These are phyloP conservation scores for Epinephelus coioides DNA, from an alignment of 2,797 vertebrate genomes.

Conservation along the genomic window DNA sequence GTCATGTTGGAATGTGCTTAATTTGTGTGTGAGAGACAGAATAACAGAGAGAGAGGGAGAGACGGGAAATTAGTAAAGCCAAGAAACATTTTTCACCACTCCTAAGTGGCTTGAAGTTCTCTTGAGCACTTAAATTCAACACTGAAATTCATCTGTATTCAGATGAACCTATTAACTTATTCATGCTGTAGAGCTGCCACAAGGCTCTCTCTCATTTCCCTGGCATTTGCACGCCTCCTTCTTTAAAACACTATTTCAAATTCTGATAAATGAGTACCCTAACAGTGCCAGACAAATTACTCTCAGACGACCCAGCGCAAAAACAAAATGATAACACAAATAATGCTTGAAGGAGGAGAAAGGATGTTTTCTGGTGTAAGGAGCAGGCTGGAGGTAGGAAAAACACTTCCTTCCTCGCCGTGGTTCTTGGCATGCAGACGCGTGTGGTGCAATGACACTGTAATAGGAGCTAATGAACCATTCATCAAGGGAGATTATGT, in stretches of 20 bases:
- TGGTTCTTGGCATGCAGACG: slow-evolving; percentile 61
- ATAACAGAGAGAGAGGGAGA: slow-evolving; percentile 13
- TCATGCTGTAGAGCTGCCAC: slow-evolving; percentile 49
- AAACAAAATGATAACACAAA: slow-evolving; percentile 52
- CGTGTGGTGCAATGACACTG: slow-evolving; percentile 63
- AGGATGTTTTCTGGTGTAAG: slow-evolving; percentile 23
- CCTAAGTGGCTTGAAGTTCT: slow-evolving; percentile 42
- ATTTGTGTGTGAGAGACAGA: slow-evolving; percentile 32
- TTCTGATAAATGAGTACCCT: slow-evolving; percentile 55
- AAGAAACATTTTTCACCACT: slow-evolving; percentile 21
- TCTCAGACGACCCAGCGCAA: slow-evolving; percentile 25
- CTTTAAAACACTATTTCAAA: slow-evolving; percentile 41
- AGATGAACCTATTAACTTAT: slow-evolving; percentile 61
- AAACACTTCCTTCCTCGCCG: slow-evolving; percentile 29
- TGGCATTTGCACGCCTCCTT: slow-evolving; percentile 36
- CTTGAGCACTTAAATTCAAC: slow-evolving; percentile 30
- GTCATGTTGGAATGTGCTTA: neutral
- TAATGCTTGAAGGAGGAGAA: slow-evolving; percentile 46
- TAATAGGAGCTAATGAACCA: slow-evolving; percentile 80
- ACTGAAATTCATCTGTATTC: slow-evolving; percentile 53
- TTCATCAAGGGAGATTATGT: slow-evolving; percentile 76
- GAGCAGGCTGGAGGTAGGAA: slow-evolving; percentile 31
- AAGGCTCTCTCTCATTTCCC: slow-evolving; percentile 44
- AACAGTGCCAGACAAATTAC: slow-evolving; percentile 56
- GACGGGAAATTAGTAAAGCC: slow-evolving; percentile 25